These are phyloP conservation scores for Osmerus eperlanus DNA, from an alignment of 2,113 vertebrate species.

Conservation along the genomic window DNA sequence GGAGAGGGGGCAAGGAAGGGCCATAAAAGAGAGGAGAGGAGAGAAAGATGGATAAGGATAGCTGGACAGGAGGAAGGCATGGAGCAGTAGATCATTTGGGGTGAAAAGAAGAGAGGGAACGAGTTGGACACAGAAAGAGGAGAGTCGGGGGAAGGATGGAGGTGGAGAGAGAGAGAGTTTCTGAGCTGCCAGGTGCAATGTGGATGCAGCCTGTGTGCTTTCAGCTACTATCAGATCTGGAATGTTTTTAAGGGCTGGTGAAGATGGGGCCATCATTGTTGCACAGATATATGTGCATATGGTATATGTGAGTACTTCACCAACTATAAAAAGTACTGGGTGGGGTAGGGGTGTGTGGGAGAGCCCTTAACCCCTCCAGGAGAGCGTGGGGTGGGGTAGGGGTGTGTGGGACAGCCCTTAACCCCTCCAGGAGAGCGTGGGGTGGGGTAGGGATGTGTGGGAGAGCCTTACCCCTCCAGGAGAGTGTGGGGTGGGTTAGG, in stretches of 20 bases:
- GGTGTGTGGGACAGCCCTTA: neutral
- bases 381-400: neutral
- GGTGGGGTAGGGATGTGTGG: neutral
- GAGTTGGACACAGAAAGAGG: too few relatives aligned
- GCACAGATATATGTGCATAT: too few relatives aligned
- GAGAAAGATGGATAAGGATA: slow-evolving; percentile 2
- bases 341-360: slow-evolving; percentile 14
- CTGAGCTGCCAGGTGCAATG: too few relatives aligned
- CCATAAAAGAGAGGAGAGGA: slow-evolving; percentile 15
- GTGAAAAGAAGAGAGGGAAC: too few relatives aligned
- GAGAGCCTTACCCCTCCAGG: slow-evolving; percentile 73
- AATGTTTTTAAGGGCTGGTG: too few relatives aligned
- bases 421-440: neutral
- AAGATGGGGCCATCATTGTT: too few relatives aligned
- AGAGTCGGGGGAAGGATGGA: too few relatives aligned
- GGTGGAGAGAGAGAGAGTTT: too few relatives aligned
- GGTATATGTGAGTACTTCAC: too few relatives aligned
- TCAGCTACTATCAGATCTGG: too few relatives aligned
- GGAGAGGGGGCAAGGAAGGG: slow-evolving; percentile 1
- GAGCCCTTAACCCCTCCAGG: too few relatives aligned
- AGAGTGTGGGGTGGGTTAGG: neutral
- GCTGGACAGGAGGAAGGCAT: neutral
- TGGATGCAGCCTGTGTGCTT: too few relatives aligned
- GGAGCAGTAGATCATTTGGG: neutral
- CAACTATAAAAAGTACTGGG: neutral